Evolutionary conservation across 2,113 vertebrate species (phyloP), one percentile per base, ranked within the genome.

Genomic region (Lepisosteus oculatus): DNA sequence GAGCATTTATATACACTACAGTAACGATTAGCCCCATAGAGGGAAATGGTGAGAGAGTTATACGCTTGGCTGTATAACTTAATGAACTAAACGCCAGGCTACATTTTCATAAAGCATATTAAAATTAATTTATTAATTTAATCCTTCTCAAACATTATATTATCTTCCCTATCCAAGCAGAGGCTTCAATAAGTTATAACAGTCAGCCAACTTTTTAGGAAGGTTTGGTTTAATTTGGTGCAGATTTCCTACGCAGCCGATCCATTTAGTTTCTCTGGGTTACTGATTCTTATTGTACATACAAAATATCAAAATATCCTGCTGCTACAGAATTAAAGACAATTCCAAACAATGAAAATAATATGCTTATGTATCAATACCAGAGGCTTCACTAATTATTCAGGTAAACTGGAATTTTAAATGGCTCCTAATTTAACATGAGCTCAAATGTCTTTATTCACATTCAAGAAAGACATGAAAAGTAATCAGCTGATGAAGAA

Each of bases 361-460:
- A 65, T 55, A 59, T 42, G 51, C 15, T 67, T 14, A 56, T n/a
- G 59, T 57, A 41, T n/a, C 55, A 61, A 67, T 67, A 51, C n/a
- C 15, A 51, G 44, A 67, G 14, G 59, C 43, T 54, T 29, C 6
- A 47, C n/a, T 59, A 67, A 72, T 43, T 12, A 56, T 72, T 56
- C 14, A 55, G 67, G 59, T 61, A 4, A 72, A 43, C 43, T 43
- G 57, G 69, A 61, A 70, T 43, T 61, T 29, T 61, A 62, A 59
- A 74, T 61, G 66, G 45, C 59, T 13, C 17, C 54, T 13, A 15
- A 17, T 61, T 65, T 69, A 55, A 72, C 61, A 68, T 15, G 41
- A 56, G 47, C 65, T 51, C 45, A 29, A 29, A 29, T 45, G 70
- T 61, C 68, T 55, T 67, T 69, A 75, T 61, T 72, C 17, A 65